Base-by-base conservation (phyloP, 2,888 invertebrate genomes). In the Agonopterix alstromeriana region DNA sequence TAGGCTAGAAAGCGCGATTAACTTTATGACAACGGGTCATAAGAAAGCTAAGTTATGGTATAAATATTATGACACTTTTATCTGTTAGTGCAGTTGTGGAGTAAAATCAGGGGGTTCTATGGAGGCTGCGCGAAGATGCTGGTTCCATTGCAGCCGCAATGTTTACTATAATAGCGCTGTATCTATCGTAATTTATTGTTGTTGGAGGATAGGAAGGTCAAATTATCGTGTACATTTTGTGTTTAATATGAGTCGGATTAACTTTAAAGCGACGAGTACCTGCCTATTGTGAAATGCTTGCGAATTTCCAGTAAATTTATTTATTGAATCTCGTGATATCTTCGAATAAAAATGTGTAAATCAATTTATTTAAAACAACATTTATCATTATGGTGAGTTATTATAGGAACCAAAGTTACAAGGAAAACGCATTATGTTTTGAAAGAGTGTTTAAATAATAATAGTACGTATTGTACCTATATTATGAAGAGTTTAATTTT, bases 21-120 rank as follows among this genome's bases (percentile, higher is more conserved):
- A 75, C 67, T 82, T 85, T 83, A 85, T 74, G 78, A 77, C 72
- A 69, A 66, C 73, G 73, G 80, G 76, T 79, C 81, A 83, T 87
- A 86, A 86, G 82, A 82, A 84, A 77, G 72, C 67, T 75, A 81
- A 85, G 64, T 84, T 86, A 88, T 85, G 72, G 77, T 76, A 79
- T 85, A 86, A 84, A 86, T 85, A 85, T 87, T 87, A 84, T 85
- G 86, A 85, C 85, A 85, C 75, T 83, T 85, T 85, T 86, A 86
- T 85, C 78, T 81, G 73, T 78, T 72, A 70, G 70, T 75, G 70
- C 64, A 69, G 75, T 78, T 72, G 74, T 82, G 82, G 84, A 83
- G 83, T 82, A 85, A 86, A 84, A 80, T 82, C 65, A 61, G 60
- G 57, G 56, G 63, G 67, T 67, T 65, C 69, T 47, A 46, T 69